A percentile compares a stretch with the other conserved stretches of the same genome.
phyloP scores from a whole-genome alignment of 2,797 vertebrate species.

The Tokudaia tokunoshimensis region DNA sequence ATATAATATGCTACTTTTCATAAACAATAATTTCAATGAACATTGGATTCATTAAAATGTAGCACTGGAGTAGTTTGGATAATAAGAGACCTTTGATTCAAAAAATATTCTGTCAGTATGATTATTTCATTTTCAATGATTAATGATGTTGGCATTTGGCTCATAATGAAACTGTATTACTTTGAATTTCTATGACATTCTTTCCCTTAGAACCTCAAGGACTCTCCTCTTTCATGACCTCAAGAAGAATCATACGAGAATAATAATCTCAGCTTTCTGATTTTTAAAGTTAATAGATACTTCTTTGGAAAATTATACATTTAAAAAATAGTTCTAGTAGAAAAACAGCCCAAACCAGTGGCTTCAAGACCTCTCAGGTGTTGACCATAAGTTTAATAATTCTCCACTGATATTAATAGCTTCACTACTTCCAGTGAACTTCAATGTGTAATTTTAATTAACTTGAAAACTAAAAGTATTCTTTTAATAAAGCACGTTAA shows the following conservation, averaged over 20 bases:
- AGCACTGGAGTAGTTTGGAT: conserved; percentile 43
- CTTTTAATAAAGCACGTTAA: background rate
- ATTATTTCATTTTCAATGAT: conserved; percentile 67
- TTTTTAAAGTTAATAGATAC: conserved; percentile 16
- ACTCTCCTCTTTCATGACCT: background rate
- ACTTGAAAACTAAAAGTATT: background rate
- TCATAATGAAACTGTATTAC: conserved; percentile 50
- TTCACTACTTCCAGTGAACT: background rate
- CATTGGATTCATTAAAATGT: conserved; percentile 44
- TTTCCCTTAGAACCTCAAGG: conserved; percentile 18
- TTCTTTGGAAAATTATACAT: background rate
- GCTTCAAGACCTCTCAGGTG: background rate
- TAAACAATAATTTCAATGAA: conserved; percentile 68
- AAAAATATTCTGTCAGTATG: conserved; percentile 24
- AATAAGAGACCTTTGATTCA: conserved; percentile 56
- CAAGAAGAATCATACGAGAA: background rate
- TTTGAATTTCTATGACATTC: conserved; percentile 12
- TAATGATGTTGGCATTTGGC: conserved; percentile 44
- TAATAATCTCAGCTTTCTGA: conserved; percentile 25
- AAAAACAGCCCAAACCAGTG: background rate
- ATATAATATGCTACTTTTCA: conserved; percentile 63
- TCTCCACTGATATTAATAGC: background rate
- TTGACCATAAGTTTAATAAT: background rate
- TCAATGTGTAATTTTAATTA: background rate
- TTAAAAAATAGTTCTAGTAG: conserved; percentile 2